Conservation (phyloP, 2,888 invertebrate genomes). For the Lasioglossum morio region DNA sequence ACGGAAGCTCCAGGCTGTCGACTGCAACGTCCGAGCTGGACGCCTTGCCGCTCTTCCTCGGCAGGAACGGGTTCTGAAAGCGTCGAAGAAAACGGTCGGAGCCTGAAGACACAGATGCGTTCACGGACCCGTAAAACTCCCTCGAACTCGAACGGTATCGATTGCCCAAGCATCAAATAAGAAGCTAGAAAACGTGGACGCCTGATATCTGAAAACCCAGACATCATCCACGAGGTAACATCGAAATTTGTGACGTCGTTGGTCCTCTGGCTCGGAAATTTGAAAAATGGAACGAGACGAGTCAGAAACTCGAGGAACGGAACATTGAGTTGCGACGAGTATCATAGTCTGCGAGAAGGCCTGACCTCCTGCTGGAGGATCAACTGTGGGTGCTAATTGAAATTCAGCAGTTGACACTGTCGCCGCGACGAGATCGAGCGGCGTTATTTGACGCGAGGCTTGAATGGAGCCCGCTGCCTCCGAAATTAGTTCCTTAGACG, state of each 20-base stretch:
- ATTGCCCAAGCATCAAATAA: constrained; percentile 66
- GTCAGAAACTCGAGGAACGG: too few relatives aligned
- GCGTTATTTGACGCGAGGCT: background rate
- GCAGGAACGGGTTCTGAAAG: constrained; percentile 87
- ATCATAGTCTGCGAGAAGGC: background rate
- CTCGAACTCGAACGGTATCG: constrained; percentile 71
- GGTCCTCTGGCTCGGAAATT: background rate
- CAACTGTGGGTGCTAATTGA: constrained; percentile 30
- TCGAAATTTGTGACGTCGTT: background rate
- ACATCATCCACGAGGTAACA: background rate
- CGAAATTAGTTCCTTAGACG: background rate
- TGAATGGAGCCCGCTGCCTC: background rate
- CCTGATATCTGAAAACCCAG: background rate
- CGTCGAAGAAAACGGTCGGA: background rate
- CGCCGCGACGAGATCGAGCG: background rate
- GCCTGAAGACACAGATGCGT: constrained; percentile 20
- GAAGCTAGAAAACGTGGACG: constrained; percentile 46
- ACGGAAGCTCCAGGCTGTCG: constrained; percentile 61
- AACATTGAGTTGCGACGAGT: too few relatives aligned
- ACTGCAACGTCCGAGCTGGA: constrained; percentile 72
- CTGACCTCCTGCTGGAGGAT: constrained; percentile 24
- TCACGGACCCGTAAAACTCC: constrained; percentile 55
- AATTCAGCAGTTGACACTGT: constrained; percentile 19
- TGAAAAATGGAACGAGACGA: background rate
- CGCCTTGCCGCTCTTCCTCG: constrained; percentile 77